phyloP scores from a whole-genome alignment of 2,113 vertebrate species.

The Myotis brandtii region DNA sequence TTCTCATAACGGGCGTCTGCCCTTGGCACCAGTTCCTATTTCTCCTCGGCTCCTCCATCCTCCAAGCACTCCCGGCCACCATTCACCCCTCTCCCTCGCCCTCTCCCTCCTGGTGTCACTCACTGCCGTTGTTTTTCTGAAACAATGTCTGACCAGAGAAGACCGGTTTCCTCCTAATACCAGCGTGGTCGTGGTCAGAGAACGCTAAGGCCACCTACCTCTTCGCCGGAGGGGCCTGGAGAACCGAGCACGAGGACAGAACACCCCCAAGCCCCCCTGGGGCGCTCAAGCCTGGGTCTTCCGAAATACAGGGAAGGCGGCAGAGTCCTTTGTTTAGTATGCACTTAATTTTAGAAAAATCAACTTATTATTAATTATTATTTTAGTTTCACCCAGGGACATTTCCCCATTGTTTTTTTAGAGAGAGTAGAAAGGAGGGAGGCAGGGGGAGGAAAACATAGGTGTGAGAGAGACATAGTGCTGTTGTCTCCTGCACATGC shows the following conservation, averaged over 20 bases:
- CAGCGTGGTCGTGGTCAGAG: neutral
- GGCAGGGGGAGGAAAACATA: too few species aligned
- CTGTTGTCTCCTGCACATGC: too few species aligned
- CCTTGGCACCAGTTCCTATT: neutral
- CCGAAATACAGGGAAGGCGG: rapidly evolving
- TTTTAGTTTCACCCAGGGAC: too few species aligned
- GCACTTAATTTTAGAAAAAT: constrained; percentile 5
- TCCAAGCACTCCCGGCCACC: neutral
- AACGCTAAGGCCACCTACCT: neutral
- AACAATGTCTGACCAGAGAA: neutral
- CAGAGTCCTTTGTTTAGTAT: neutral
- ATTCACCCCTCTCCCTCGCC: neutral
- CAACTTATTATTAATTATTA: neutral
- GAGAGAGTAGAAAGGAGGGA: too few species aligned
- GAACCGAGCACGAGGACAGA: neutral
- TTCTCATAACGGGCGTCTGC: neutral
- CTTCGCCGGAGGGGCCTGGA: neutral
- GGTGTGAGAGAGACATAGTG: too few species aligned
- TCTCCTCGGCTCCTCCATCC: neutral
- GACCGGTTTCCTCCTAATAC: neutral
- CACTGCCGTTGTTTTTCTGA: neutral
- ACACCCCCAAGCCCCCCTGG: neutral
- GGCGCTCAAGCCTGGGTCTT: neutral
- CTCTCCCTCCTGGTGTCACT: neutral
- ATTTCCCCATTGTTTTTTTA: too few species aligned